A percentile compares a stretch with the other conserved stretches of the same genome.
Evolutionary conservation across 2,113 vertebrate species (phyloP).

Genomic region (Hippocampus abdominalis): DNA sequence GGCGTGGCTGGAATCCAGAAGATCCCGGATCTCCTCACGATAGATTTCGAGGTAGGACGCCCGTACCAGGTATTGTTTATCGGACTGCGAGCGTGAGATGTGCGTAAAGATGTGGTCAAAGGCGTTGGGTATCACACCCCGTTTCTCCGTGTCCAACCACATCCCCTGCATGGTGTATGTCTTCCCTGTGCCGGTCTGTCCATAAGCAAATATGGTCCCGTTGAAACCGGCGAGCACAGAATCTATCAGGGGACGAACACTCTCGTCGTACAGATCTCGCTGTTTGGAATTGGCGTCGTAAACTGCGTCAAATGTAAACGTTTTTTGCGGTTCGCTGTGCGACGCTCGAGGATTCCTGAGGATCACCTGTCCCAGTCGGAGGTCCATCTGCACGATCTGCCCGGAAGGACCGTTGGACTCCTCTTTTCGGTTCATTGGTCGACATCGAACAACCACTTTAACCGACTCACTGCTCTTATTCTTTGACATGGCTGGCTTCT

Average conservation of each 20-base stretch:
- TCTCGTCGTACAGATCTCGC: slow-evolving; percentile 91
- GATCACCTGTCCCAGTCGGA: slow-evolving; percentile 88
- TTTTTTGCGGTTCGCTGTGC: slow-evolving; percentile 83
- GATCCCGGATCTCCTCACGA: slow-evolving; percentile 92
- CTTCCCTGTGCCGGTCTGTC: slow-evolving; percentile 95
- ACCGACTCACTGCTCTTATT: slow-evolving; percentile 85
- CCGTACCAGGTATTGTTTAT: slow-evolving; percentile 94
- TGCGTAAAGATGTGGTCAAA: slow-evolving; percentile 98
- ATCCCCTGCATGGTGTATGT: slow-evolving; percentile 96
- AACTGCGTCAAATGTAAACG: slow-evolving; percentile 94
- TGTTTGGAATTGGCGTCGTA: slow-evolving; percentile 90
- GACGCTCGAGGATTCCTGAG: slow-evolving; percentile 84
- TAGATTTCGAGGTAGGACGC: slow-evolving; percentile 98
- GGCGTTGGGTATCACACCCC: slow-evolving; percentile 88
- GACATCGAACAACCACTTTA: slow-evolving; percentile 92
- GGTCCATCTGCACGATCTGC: slow-evolving; percentile 83
- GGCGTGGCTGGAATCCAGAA: slow-evolving; percentile 74
- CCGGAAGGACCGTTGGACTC: slow-evolving; percentile 76
- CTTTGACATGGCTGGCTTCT: slow-evolving; percentile 77
- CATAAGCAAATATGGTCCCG: slow-evolving; percentile 92
- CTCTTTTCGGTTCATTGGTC: slow-evolving; percentile 86
- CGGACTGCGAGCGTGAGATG: slow-evolving; percentile 90
- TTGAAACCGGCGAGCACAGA: slow-evolving; percentile 91
- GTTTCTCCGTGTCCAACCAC: slow-evolving; percentile 85
- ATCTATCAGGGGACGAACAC: slow-evolving; percentile 88